Evolutionary conservation across 2,888 invertebrate genomes (phyloP).

Genomic region (Dasysyrphus albostriatus): DNA sequence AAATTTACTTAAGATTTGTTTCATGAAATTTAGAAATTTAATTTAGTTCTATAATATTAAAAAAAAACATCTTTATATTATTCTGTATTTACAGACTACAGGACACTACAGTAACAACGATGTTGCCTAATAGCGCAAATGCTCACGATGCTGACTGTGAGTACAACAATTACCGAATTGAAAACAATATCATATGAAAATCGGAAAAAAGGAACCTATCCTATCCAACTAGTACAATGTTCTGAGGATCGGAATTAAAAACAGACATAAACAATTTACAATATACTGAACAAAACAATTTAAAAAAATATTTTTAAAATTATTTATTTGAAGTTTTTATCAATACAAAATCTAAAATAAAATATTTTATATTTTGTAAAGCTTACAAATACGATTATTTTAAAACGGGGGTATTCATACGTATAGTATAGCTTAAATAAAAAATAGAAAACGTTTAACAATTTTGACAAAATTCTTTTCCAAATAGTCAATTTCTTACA

Average conservation of each 20-base stretch:
- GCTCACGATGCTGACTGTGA: constrained; percentile 70
- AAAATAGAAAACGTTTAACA: no score
- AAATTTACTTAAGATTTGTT: no score
- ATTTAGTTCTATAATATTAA: neutral
- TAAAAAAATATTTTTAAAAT: neutral
- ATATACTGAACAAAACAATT: neutral
- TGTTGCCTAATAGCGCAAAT: constrained; percentile 79
- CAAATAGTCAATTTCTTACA: no score
- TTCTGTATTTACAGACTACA: constrained; percentile 69
- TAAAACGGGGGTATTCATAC: neutral
- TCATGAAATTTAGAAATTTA: no score
- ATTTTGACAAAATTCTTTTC: no score
- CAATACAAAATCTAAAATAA: neutral
- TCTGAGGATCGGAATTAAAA: constrained; percentile 21
- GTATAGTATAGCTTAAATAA: no score
- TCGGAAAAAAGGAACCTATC: constrained; percentile 5
- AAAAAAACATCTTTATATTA: constrained; percentile 2
- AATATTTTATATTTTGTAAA: neutral
- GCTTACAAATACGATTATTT: neutral
- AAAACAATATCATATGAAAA: constrained; percentile 55
- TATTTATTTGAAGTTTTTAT: neutral
- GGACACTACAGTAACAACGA: constrained; percentile 80
- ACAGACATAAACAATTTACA: neutral
- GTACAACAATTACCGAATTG: constrained; percentile 59
- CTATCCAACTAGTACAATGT: constrained; percentile 8